Evolutionary conservation across 2,113 vertebrate genomes (phyloP).

Genomic region (Anarhynchus alexandrinus): DNA sequence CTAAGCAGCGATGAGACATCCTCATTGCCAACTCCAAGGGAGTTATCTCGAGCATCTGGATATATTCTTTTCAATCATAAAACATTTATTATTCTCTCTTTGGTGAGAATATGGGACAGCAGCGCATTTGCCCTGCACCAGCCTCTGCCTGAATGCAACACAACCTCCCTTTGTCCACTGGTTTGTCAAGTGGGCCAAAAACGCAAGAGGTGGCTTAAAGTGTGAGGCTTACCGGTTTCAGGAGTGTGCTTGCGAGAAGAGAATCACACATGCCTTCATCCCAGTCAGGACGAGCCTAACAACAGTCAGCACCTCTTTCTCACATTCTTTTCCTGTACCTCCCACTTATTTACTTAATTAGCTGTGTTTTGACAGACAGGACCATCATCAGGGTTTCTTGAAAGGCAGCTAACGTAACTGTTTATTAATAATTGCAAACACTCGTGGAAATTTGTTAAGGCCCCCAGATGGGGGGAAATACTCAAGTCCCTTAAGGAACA

Average conservation of each 20-base stretch:
- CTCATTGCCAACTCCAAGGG: accelerated
- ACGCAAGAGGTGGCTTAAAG: slow-evolving; percentile 27
- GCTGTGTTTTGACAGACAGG: not conserved
- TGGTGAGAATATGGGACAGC: not conserved
- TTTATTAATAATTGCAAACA: slow-evolving; percentile 14
- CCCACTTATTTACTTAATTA: slow-evolving; percentile 11
- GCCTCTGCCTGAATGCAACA: not conserved
- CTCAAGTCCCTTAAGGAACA: not conserved
- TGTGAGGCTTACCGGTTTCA: slow-evolving; percentile 26
- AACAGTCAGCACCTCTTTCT: not conserved
- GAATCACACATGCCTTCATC: slow-evolving; percentile 8
- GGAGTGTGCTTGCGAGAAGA: slow-evolving; percentile 30
- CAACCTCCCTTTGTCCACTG: not conserved
- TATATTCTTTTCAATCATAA: not conserved
- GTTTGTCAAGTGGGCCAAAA: slow-evolving; percentile 29
- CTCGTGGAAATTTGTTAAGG: not conserved
- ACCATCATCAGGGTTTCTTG: not conserved
- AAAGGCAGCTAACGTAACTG: not conserved
- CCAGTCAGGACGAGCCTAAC: not conserved
- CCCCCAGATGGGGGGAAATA: not conserved
- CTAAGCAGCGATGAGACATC: not conserved
- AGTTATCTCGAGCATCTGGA: not conserved
- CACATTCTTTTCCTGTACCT: not conserved
- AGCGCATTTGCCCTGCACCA: not conserved
- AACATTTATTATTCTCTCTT: not conserved